Evolutionary conservation across 2,113 vertebrate species (phyloP).

Genomic region (Eulemur macaco): DNA sequence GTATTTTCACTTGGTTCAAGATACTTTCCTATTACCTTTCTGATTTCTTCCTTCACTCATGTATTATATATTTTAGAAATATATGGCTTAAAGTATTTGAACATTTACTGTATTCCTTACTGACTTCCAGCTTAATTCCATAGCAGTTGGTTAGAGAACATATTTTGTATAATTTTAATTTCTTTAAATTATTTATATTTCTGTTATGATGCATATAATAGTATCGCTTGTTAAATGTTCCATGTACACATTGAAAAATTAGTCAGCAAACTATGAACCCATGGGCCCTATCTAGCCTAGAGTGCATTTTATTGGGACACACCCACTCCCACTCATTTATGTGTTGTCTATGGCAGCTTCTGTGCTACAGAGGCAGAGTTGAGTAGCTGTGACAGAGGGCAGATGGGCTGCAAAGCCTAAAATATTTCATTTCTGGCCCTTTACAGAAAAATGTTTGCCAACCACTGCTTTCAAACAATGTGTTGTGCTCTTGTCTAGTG

Average conservation of each 20-base stretch:
- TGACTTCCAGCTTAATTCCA: neutral
- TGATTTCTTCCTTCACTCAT: neutral
- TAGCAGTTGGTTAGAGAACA: neutral
- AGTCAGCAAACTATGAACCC: neutral
- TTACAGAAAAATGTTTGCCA: neutral
- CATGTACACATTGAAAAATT: neutral
- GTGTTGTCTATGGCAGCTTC: neutral
- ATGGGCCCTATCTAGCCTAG: rapidly evolving
- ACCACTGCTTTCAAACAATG: neutral
- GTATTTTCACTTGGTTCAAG: neutral
- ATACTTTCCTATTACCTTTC: neutral
- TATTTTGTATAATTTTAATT: neutral
- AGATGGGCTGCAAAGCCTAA: neutral
- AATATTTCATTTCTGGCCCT: neutral
- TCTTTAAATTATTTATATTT: neutral
- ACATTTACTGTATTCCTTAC: neutral
- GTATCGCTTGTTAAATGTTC: neutral
- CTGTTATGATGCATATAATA: neutral
- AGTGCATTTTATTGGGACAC: neutral
- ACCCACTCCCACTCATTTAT: neutral
- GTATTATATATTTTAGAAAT: neutral
- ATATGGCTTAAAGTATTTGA: neutral
- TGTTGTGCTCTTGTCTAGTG: neutral
- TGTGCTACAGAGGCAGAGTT: neutral
- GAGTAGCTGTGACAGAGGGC: neutral